Base-by-base conservation (phyloP, 2,888 invertebrate genomes). In the Crocallis elinguaria region DNA sequence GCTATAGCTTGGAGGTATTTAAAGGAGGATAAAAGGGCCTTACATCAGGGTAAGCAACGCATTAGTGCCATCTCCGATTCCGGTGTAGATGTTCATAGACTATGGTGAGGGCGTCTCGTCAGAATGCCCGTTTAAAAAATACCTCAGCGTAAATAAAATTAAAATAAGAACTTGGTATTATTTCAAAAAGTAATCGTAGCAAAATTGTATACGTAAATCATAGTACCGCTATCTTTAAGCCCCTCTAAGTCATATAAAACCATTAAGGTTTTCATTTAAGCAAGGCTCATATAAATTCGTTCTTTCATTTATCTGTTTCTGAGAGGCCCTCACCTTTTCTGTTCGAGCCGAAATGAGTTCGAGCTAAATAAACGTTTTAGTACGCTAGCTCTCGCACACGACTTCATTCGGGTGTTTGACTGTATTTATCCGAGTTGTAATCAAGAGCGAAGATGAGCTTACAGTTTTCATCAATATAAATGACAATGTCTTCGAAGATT, bases 361-460 rank as follows among this genome's bases (percentile, higher is more conserved):
- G 43, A 36, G 55, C 48, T 49, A 51, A 54, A 54, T 51, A 57
- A 60, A 60, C 57, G 54, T 57, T 60, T 52, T 35, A 51, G 53
- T 49, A 38, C 19, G 21, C 38, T 50, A 16, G 41, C 49, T 6
- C 42, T 17, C 38, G 45, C 13, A 2, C 14, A 23, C 1, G 43
- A 33, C 23, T 43, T 23, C 19, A 14, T 9, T 14, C 32, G 13
- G 11, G 3, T 23, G 12, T 29, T 13, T 25, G 3, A 14, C 3
- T 25, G n/a, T n/a, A 5, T 39, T 27, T 6, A 7, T 6, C n/a
- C n/a, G 14, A 27, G n/a, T 13, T 5, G 8, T 12, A 9, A n/a
- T 5, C 1, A 5, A 1, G 17, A 17, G 1, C 7, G 23, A 8
- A 5, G 8, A 3, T 7, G 23, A 23, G 6, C 3, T 23, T n/a